Conservation (phyloP, 2,113 vertebrate species). For the Microcebus lehilahytsara region DNA sequence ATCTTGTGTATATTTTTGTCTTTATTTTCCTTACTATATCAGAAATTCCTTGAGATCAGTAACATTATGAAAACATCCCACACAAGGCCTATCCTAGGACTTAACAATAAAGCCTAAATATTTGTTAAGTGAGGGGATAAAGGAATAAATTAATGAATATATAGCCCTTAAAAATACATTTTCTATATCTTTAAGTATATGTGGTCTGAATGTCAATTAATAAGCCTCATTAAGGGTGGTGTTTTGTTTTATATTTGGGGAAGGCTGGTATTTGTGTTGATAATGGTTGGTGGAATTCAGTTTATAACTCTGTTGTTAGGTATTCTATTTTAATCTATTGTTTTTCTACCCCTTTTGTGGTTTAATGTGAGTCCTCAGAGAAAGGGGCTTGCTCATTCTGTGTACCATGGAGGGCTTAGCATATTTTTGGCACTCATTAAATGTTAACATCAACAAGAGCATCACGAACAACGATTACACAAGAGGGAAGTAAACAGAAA, state of each 20-base stretch:
- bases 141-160: not conserved
- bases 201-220: not conserved
- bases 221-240: not conserved
- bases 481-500: conserved; percentile 49
- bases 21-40: conserved; percentile 1
- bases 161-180: not conserved
- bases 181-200: not conserved
- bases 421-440: conserved; percentile 43
- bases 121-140: not conserved
- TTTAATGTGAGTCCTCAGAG: not conserved
- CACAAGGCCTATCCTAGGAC: not conserved
- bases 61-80: not conserved
- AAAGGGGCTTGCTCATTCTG: not conserved
- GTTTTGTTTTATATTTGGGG: not conserved
- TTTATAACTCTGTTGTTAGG: not conserved
- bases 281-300: not conserved
- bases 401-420: not conserved
- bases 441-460: conserved; percentile 19
- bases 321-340: not conserved
- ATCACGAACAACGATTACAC: conserved; percentile 7
- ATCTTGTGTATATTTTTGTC: not conserved
- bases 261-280: not conserved
- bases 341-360: not conserved
- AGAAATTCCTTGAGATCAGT: conserved; percentile 10
- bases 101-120: not conserved